Evolutionary conservation across 1,140 invertebrate species (phyloP).

Genomic region (Delia radicum): DNA sequence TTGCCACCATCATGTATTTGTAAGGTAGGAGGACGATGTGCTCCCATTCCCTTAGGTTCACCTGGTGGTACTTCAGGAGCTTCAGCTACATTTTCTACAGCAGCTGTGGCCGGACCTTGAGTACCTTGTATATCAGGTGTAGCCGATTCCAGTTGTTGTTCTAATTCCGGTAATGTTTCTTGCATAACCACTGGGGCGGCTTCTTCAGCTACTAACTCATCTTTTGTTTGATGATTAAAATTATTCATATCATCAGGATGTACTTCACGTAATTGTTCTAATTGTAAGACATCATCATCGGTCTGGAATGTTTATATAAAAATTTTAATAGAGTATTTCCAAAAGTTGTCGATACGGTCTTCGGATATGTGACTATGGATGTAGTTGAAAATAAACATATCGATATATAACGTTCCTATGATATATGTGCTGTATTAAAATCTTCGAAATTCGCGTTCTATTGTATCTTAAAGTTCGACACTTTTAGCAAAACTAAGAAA

Average conservation of each 20-base stretch:
- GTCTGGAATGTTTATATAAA: too few species aligned
- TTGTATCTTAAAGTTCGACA: too few species aligned
- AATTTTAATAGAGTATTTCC: too few species aligned
- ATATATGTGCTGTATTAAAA: too few species aligned
- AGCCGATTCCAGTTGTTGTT: conserved; percentile 40
- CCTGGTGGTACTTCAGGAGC: not conserved
- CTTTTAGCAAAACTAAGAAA: too few species aligned
- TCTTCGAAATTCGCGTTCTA: too few species aligned
- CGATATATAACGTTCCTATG: too few species aligned
- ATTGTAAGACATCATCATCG: conserved; percentile 49
- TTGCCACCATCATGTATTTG: conserved; percentile 28
- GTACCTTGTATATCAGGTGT: conserved; percentile 3
- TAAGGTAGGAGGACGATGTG: conserved; percentile 26
- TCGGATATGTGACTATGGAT: too few species aligned
- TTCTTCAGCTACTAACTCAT: conserved; percentile 28
- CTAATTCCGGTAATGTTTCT: conserved; percentile 36
- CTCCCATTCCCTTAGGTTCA: conserved; percentile 32
- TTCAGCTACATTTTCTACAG: conserved; percentile 7
- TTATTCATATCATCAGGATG: conserved; percentile 21
- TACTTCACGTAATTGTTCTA: conserved; percentile 43
- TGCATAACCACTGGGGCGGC: conserved; percentile 22
- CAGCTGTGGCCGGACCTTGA: conserved; percentile 25
- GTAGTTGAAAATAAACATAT: too few species aligned
- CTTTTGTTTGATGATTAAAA: conserved; percentile 12
- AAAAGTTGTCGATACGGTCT: too few species aligned